Evolutionary conservation across 1,140 invertebrate genomes (phyloP), one percentile per base, ranked within the genome.

Genomic region (Dryas iulia): DNA sequence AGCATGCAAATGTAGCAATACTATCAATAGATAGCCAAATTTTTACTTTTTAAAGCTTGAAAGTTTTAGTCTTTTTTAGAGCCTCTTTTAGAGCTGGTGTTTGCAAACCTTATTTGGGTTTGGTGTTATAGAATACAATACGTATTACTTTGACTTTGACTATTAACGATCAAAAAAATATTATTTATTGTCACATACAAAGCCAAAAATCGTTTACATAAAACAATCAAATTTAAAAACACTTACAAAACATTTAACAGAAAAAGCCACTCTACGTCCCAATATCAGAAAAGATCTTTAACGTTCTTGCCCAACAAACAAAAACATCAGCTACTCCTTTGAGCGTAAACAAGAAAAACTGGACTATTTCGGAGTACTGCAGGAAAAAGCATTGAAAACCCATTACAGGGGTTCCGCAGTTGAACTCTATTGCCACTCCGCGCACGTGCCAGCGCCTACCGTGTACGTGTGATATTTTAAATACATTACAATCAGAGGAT

Each of bases 341-440:
- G 14, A 23, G 59, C 24, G 35, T 61, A 60, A 52, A 52, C 23
- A 61, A 47, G 23, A 60, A 28, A 24, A 30, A 52, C 39, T 47
- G 10, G 39, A 23, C 24, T 52, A 52, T 47, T 52, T 35, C 24
- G 23, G 23, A 61, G 28, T 8, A 47, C 18, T 21, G 39, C 39
- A 47, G 59, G 47, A 53, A 62, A 62, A 39, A 53, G 59, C 59
- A 62, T 53, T 25, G 59, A 62, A 62, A 62, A 62, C 39, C 59
- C 59, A 53, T 62, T 62, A 62, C 59, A 52, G 59, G 23, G 39
- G 59, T 52, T 53, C 25, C 59, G 59, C 59, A 53, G 12, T 47
- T 47, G 59, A 62, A 53, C 14, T 12, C n/a, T 24, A 28, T 62
- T 52, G 39, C 3, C 3, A 62, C 12, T 39, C 59, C n/a, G 8